Evolutionary conservation across 2,888 invertebrate species (phyloP), one percentile per base, ranked within the genome.

Genomic region (Lithophane socia): DNA sequence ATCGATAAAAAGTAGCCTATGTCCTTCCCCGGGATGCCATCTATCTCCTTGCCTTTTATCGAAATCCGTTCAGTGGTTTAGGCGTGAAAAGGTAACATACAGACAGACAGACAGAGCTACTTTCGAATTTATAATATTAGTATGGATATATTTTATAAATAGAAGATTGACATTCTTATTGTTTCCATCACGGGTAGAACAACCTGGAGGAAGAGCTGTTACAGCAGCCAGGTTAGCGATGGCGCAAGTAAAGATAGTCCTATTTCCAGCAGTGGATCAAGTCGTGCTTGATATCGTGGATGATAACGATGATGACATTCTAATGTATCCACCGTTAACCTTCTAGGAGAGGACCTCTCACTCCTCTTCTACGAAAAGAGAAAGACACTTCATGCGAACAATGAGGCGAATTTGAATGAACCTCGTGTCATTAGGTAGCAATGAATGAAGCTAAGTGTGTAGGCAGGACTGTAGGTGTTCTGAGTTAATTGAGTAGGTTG

Each of bases 401-500:
- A 73, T 84, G n/a, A 42, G 8, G 2, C n/a, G n/a, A 52, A 84
- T 73, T 65, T 44, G 21, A 84, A 84, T 84, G 24, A 61, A 69
- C 54, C 18, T 52, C 54, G 18, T 63, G 10, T 49, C 37, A 18
- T 73, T 56, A 58, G 52, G 37, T 63, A 79, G 67, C 56, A 16
- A 49, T 81, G 67, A 79, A 73, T 82, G 16, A 61, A 58, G 77
- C 24, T 63, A 13, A 68, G 18, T n/a, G 75, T 77, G 86, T 87
- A 79, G 88, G 88, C 21, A 64, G 86, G 0, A 18, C 24, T 24
- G 86, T 83, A 60, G 82, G 83, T 82, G 82, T 82, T 16, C 29
- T 9, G 9, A 47, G 54, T 63, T 85, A 70, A 85, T 85, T 76
- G 49, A 63, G 54, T 42, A 56, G 86, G 86, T 24, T 60, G 58